phyloP scores from a whole-genome alignment of 2,113 vertebrate genomes.

The Catharus minimus region DNA sequence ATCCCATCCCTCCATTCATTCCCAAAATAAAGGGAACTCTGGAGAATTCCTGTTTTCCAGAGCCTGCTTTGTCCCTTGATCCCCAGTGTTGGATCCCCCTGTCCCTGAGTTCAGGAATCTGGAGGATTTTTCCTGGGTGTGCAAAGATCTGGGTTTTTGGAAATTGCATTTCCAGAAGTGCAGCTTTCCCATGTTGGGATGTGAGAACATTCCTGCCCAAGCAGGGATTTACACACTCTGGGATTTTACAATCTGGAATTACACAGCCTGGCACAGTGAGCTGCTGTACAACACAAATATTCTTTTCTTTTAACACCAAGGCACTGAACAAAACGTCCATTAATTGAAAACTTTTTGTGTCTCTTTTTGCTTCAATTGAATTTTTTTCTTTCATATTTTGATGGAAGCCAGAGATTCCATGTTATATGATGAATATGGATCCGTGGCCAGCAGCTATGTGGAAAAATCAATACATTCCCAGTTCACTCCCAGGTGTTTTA shows the following conservation, averaged over 20 bases:
- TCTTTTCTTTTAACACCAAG: background rate
- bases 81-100: fast-evolving
- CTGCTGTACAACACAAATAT: background rate
- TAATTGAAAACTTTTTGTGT: background rate
- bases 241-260: background rate
- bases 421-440: background rate
- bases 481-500: slow-evolving; percentile 48
- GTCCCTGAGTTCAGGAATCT: background rate
- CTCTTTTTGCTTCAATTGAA: background rate
- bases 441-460: slow-evolving; percentile 23
- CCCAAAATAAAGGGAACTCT: fast-evolving
- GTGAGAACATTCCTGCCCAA: background rate
- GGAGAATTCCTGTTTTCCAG: background rate
- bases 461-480: slow-evolving; percentile 41
- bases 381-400: slow-evolving; percentile 20
- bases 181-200: background rate
- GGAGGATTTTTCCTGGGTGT: background rate
- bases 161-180: background rate
- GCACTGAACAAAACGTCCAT: background rate
- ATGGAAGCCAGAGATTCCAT: slow-evolving; percentile 11
- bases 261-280: background rate
- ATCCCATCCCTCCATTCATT: fast-evolving
- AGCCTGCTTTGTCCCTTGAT: background rate
- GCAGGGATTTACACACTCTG: background rate
- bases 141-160: background rate